Base-by-base conservation (phyloP, 2,113 vertebrate species). In the Tamias sibiricus region DNA sequence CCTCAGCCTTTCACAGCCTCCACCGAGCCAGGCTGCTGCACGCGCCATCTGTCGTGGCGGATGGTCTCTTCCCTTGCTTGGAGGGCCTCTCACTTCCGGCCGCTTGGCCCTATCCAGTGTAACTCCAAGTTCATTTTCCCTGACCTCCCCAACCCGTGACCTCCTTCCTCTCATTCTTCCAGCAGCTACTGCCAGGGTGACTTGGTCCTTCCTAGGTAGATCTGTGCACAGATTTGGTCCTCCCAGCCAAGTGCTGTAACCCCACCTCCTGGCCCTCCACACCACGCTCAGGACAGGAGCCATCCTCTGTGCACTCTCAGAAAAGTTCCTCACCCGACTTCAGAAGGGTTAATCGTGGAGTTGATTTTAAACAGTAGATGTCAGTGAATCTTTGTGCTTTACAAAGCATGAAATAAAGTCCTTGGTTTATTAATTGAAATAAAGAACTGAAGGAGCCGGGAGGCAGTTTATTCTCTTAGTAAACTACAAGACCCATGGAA, bases 341-440 rank as follows among this genome's bases (percentile, higher is more conserved):
- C 64, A 68, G 54, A 88, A 80, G 88, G 40, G 40, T 69, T 74
- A 47, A n/a, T 76, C 83, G 75, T 94, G 66, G 74, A 62, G 85
- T 94, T 91, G 11, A 12, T 92, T 89, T 92, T 69, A 37, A 40
- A 13, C 75, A 81, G 72, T 28, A 22, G 32, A 66, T 62, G 28
- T 62, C 52, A 82, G 12, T 26, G 68, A 64, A 35, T 76, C 16
- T 44, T 76, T 54, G 30, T 82, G 96, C 62, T 88, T 77, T 86
- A 42, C 90, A 82, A 92, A 96, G 86, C 75, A 87, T 37, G 52
- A 82, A 75, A n/a, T 86, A 90, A 86, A 92, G 81, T n/a, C 28
- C 19, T 40, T 35, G 26, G 20, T 32, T 93, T 71, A 77, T 86
- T 81, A 92, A 42, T 17, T 80, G 66, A 94, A 94, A 47, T 71